Evolutionary conservation across 2,113 vertebrate genomes (phyloP), one percentile per base, ranked within the genome.

Genomic region (Gopherus flavomarginatus): DNA sequence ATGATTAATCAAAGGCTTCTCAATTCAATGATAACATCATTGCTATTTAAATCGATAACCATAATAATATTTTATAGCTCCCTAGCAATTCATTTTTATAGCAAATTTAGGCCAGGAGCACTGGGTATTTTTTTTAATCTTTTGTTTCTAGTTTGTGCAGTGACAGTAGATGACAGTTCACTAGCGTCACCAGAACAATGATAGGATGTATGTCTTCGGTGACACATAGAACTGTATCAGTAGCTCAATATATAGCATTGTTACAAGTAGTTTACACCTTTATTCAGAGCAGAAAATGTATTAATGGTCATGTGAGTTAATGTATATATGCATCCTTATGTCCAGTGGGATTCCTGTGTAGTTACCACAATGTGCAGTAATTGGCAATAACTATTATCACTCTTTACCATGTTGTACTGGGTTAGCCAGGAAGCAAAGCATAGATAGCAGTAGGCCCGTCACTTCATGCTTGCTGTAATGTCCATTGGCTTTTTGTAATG

Each of bases 1-100:
- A 92, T 96, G 92, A 83, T 92, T 96, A 87, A 96, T 96, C 94
- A 96, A 97, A 94, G 79, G 94, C 90, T 94, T 86, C 96, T 89
- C 94, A 81, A 84, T 52, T 84, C 88, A 90, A 91, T 94, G 86
- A 85, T 96, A 86, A 96, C 90, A 95, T 96, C 86, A 90, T 87
- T 96, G 53, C 59, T 92, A 42, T 81, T 96, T 95, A 93, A 95
- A 91, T 79, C 90, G 94, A 96, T 92, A 83, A 95, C 22, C 56
- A 87, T 42, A 53, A 86, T 94, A 94, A 72, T 38, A 91, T 94
- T 95, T 96, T 93, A 90, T 94, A 83, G 50, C 56, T 96, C 86
- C 86, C 53, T 86, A 91, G 85, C 21, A 91, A 75, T 96, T 96
- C 95, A 95, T 93, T 88, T 95, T 96, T 94, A 94, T 27, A 87